Percentiles rank a stretch among this genome's conserved stretches.
Conservation (phyloP, 1,140 invertebrate species). For the Orius insidiosus region DNA sequence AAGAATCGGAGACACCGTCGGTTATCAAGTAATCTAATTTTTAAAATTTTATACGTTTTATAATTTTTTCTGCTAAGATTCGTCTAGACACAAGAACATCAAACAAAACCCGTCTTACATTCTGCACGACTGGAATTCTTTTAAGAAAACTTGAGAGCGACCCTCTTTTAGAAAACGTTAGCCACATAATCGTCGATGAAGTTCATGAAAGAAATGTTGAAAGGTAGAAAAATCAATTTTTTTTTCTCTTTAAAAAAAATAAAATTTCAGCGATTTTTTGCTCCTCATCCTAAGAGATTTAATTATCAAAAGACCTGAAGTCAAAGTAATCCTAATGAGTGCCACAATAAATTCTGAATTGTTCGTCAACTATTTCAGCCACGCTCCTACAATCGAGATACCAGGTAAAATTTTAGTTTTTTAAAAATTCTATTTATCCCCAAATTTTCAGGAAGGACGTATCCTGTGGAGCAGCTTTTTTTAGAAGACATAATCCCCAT, state of each 20-base stretch:
- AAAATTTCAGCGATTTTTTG: constrained; percentile 51
- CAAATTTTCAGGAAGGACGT: constrained; percentile 42
- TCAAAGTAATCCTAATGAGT: constrained; percentile 75
- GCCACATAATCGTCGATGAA: constrained; percentile 75
- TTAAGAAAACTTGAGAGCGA: constrained; percentile 61
- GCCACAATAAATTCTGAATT: constrained; percentile 64
- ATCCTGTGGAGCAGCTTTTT: constrained; percentile 61
- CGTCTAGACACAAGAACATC: constrained; percentile 60
- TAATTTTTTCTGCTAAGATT: no score
- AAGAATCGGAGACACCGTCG: constrained; percentile 65
- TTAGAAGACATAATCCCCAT: constrained; percentile 57
- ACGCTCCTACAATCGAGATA: constrained; percentile 50
- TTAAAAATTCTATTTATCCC: constrained; percentile 6
- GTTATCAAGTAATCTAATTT: constrained; percentile 51
- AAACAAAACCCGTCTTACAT: constrained; percentile 57
- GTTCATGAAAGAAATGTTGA: constrained; percentile 81
- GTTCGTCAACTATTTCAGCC: constrained; percentile 61
- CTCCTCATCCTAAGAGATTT: constrained; percentile 61
- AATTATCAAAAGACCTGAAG: constrained; percentile 42
- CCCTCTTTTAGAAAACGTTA: constrained; percentile 45
- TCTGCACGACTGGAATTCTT: constrained; percentile 84
- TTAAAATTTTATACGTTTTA: neutral
- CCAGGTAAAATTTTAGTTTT: constrained; percentile 31
- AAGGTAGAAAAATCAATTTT: constrained; percentile 28
- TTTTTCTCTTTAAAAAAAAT: constrained; percentile 6